A percentile compares a stretch with the other conserved stretches of the same genome.
These are phyloP conservation scores for Oreochromis aureus DNA, from an alignment of 2,113 vertebrate species.

Conservation along the genomic window DNA sequence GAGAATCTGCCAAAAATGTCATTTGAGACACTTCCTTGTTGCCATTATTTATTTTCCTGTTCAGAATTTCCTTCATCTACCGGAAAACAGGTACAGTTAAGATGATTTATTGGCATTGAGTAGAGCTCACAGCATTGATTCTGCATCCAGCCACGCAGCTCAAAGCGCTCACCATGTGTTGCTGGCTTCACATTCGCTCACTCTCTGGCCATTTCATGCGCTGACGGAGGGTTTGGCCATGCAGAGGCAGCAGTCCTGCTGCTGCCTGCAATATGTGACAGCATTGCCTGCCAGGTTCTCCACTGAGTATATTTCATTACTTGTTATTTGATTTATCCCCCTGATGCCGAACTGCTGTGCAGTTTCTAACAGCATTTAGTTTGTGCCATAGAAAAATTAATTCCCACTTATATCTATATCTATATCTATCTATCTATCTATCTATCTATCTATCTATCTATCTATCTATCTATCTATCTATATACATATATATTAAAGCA, in stretches of 20 bases:
- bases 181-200: slow-evolving; percentile 19
- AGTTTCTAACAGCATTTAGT: neutral
- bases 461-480: accelerated
- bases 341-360: neutral
- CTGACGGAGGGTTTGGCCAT: neutral
- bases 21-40: neutral
- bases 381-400: neutral
- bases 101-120: neutral
- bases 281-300: slow-evolving; percentile 12
- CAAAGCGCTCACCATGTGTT: slow-evolving; percentile 27
- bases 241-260: neutral
- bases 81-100: slow-evolving; percentile 4
- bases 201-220: slow-evolving; percentile 14
- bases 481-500: neutral
- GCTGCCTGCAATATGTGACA: slow-evolving; percentile 17
- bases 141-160: slow-evolving; percentile 19
- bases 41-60: neutral
- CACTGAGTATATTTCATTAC: slow-evolving; percentile 12
- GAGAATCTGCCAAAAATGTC: neutral
- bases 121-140: slow-evolving; percentile 2
- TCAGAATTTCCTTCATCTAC: neutral
- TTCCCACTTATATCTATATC: neutral
- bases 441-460: neutral
- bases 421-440: neutral
- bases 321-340: slow-evolving; percentile 13